Base-by-base conservation (phyloP, 2,113 vertebrate genomes). In the Saguinus imperator region DNA sequence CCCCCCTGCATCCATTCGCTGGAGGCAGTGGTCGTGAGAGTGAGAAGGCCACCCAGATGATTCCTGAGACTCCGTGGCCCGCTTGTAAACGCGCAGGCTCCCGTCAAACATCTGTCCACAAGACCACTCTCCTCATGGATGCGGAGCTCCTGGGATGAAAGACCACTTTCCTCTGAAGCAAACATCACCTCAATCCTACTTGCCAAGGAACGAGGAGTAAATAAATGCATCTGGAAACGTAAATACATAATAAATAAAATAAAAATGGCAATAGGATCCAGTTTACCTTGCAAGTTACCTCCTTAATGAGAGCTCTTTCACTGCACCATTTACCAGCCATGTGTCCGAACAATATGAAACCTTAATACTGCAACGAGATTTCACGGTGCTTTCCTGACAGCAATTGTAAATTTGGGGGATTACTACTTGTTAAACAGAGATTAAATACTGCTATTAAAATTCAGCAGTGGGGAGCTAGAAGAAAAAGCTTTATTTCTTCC, bases 361-460 rank as follows among this genome's bases (percentile, higher is more conserved):
- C 76, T 75, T 73, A 97, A 84, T 93, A 94, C 95, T 45, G 95
- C 55, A 91, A 84, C 91, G 72, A 95, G 97, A 96, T 89, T 94
- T 81, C 0, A 0, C 88, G 10, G 92, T 43, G 81, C 96, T 96
- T 96, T 93, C 93, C 92, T 93, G 95, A 97, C 81, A 97, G 97
- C 93, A 75, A 92, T 87, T 97, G 93, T 96, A 97, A 97, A 97
- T 97, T 97, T 95, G 52, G 29, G 32, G 75, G 94, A 95, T 89
- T 96, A 40, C 91, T 97, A 75, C 96, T 97, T 94, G 96, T 92
- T 98, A 97, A 98, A 97, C 86, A 72, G 96, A 97, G 95, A 97
- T 97, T 98, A 97, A 98, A 92, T 88, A n/a, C n/a, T 87, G 82
- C 94, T 97, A 86, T 97, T 98, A 97, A 94, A 94, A 96, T 55